phyloP scores from a whole-genome alignment of 2,797 vertebrate species.

The Gadopsis bispinosus region DNA sequence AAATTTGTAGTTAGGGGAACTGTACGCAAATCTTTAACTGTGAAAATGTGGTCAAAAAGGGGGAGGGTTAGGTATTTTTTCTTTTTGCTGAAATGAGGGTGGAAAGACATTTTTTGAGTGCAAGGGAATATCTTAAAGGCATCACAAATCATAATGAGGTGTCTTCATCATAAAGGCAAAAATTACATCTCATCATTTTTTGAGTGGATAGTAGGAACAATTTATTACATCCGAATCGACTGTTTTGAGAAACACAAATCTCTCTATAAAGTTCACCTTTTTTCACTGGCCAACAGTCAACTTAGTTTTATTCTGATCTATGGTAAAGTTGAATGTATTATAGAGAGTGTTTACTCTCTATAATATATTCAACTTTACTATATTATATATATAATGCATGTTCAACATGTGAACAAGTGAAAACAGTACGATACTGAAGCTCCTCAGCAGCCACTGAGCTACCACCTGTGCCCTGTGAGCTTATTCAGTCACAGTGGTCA shows the following conservation, averaged over 20 bases:
- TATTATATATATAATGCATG: neutral
- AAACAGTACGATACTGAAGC: neutral
- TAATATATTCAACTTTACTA: too few relatives aligned
- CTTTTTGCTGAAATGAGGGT: neutral
- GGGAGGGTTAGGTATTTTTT: neutral
- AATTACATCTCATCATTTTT: neutral
- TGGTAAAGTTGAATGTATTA: neutral
- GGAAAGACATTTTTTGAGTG: neutral
- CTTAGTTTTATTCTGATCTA: neutral
- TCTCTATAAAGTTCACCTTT: neutral
- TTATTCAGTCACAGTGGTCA: neutral
- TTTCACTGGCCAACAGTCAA: neutral
- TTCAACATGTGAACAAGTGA: neutral
- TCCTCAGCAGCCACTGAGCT: neutral
- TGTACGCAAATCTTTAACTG: neutral
- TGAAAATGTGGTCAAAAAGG: neutral
- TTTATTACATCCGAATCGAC: too few relatives aligned
- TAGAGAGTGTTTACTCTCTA: neutral
- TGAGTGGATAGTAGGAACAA: neutral
- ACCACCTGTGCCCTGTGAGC: neutral
- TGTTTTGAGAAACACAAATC: too few relatives aligned
- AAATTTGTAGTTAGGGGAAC: neutral
- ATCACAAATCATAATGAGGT: too few relatives aligned
- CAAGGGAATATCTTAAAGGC: neutral
- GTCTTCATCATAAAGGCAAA: neutral